Evolutionary conservation across 2,888 invertebrate species (phyloP).

Genomic region (Orgyia antiqua): DNA sequence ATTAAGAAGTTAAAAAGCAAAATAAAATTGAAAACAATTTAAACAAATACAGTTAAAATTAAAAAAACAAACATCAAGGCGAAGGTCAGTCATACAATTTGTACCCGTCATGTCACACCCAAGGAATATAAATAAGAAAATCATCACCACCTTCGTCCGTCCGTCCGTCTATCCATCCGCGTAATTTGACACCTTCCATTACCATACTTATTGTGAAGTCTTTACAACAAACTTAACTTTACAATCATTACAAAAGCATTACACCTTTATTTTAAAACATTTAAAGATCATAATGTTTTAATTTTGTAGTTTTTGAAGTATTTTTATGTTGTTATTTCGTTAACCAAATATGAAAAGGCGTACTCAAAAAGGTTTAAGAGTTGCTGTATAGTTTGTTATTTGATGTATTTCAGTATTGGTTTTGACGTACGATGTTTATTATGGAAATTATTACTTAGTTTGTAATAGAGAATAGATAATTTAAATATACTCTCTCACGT

Average conservation of each 20-base stretch:
- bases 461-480: slow-evolving; percentile 14
- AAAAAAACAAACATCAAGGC: slow-evolving; percentile 40
- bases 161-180: slow-evolving; percentile 54
- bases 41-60: slow-evolving; percentile 7
- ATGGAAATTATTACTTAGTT: slow-evolving; percentile 20
- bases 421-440: slow-evolving; percentile 26
- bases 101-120: slow-evolving; percentile 31
- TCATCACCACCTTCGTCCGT: slow-evolving; percentile 52
- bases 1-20: neutral
- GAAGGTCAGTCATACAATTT: slow-evolving; percentile 59
- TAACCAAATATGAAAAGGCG: slow-evolving; percentile 49
- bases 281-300: slow-evolving; percentile 19
- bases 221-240: slow-evolving; percentile 16
- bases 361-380: slow-evolving; percentile 34
- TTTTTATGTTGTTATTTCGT: slow-evolving; percentile 21
- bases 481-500: too few relatives aligned
- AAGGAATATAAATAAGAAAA: slow-evolving; percentile 56
- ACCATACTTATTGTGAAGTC: slow-evolving; percentile 70
- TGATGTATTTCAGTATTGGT: slow-evolving; percentile 29
- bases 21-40: neutral
- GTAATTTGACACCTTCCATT: slow-evolving; percentile 76
- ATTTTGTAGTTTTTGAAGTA: slow-evolving; percentile 4
- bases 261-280: neutral
- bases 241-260: neutral
- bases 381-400: slow-evolving; percentile 27